These are phyloP conservation scores for Plutella xylostella DNA, from an alignment of 2,888 invertebrate genomes.

Conservation along the genomic window DNA sequence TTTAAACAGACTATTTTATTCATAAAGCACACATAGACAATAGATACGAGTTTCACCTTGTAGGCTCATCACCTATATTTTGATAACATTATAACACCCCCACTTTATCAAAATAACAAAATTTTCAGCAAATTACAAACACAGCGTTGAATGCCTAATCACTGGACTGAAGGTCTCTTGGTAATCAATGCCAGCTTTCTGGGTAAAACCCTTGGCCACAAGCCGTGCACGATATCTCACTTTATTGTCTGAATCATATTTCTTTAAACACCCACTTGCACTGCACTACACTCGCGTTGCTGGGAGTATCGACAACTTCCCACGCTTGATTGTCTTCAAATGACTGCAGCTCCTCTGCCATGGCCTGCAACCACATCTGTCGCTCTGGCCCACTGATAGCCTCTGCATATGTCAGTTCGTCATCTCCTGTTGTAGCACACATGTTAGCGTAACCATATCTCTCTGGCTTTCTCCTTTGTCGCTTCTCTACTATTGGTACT, in stretches of 20 bases:
- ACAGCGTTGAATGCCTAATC: constrained; percentile 3
- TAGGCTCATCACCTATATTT: too few species aligned
- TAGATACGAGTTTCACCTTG: too few species aligned
- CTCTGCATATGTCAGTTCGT: constrained; percentile 10
- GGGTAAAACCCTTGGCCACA: constrained; percentile 7
- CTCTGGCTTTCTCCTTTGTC: constrained; percentile 9
- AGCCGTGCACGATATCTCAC: constrained; percentile 5
- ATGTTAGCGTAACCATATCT: constrained; percentile 13
- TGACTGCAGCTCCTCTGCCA: constrained; percentile 15
- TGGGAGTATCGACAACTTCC: constrained; percentile 12
- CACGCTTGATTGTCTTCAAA: constrained; percentile 16
- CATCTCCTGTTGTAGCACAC: not conserved
- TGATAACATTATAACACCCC: too few species aligned
- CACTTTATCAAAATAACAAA: too few species aligned
- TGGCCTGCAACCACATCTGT: constrained; percentile 14
- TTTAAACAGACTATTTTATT: too few species aligned
- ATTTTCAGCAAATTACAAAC: constrained; percentile 6
- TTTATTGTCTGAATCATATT: constrained; percentile 3
- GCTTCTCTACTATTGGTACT: not conserved
- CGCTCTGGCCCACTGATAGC: constrained; percentile 14
- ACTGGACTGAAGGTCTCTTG: constrained; percentile 5
- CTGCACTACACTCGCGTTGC: constrained; percentile 7
- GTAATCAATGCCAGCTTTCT: constrained; percentile 5
- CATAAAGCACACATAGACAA: too few species aligned
- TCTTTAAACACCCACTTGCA: constrained; percentile 8